A percentile compares a stretch with the other conserved stretches of the same genome.
These are phyloP conservation scores for Melanotaenia nigrans DNA, from an alignment of 2,797 vertebrate genomes.

Conservation along the genomic window DNA sequence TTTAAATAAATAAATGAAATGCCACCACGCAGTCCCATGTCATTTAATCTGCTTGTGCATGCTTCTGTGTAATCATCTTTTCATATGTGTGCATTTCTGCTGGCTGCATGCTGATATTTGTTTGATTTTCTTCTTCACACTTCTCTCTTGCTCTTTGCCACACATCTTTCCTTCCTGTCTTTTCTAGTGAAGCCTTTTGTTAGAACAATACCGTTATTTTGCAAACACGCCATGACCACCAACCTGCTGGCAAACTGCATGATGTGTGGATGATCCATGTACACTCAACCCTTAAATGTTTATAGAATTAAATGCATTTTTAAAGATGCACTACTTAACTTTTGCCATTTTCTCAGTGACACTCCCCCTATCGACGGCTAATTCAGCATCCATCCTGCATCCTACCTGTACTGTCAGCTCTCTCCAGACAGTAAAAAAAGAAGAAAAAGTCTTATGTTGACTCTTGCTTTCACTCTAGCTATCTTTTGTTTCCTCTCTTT, in stretches of 20 bases:
- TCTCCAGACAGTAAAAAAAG: too few species aligned
- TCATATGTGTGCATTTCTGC: slow-evolving; percentile 14
- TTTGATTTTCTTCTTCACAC: slow-evolving; percentile 31
- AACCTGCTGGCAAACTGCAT: slow-evolving; percentile 38
- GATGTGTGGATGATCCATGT: slow-evolving; percentile 39
- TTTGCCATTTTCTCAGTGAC: too few species aligned
- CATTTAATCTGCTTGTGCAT: slow-evolving; percentile 25
- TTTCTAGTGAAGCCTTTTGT: slow-evolving; percentile 57
- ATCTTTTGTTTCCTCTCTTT: too few species aligned
- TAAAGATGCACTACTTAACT: too few species aligned
- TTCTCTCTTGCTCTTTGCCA: slow-evolving; percentile 16
- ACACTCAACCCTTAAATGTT: not conserved
- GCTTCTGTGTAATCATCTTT: slow-evolving; percentile 37
- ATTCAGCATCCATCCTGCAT: too few species aligned
- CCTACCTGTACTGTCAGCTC: too few species aligned
- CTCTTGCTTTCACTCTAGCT: too few species aligned
- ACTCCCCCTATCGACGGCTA: too few species aligned
- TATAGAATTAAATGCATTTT: not conserved
- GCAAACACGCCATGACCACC: slow-evolving; percentile 42
- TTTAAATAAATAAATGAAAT: not conserved
- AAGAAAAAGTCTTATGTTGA: too few species aligned
- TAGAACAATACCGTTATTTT: slow-evolving; percentile 43
- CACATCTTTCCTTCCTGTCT: slow-evolving; percentile 31
- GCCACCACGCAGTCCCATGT: not conserved
- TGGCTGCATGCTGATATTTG: slow-evolving; percentile 44